These are phyloP conservation scores for Channa argus DNA, from an alignment of 2,113 vertebrate genomes.

Conservation along the genomic window DNA sequence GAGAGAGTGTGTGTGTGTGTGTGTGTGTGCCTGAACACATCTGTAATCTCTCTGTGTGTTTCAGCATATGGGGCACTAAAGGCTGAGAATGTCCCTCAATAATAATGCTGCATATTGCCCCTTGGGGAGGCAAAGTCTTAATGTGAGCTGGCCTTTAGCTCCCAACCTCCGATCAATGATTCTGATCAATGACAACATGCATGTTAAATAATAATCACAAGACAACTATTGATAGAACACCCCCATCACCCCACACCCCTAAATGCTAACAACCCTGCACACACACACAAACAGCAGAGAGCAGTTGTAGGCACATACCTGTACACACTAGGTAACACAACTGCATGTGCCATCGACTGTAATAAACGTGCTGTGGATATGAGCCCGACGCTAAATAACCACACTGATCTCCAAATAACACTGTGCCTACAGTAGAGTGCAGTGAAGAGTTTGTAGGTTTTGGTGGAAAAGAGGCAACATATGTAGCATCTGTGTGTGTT, in stretches of 20 bases:
- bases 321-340: no score
- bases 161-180: slow-evolving; percentile 77
- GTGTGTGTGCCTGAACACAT: slow-evolving; percentile 30
- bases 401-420: no score
- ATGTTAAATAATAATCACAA: slow-evolving; percentile 86
- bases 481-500: no score
- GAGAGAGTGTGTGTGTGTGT: slow-evolving; percentile 25
- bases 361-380: no score
- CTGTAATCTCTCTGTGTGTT: slow-evolving; percentile 64
- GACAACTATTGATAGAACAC: slow-evolving; percentile 78
- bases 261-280: slow-evolving; percentile 31
- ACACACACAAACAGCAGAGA: slow-evolving; percentile 9
- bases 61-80: slow-evolving; percentile 58
- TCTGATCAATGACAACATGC: slow-evolving; percentile 81
- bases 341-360: no score
- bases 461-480: no score
- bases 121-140: slow-evolving; percentile 76
- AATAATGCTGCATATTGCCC: slow-evolving; percentile 74
- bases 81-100: slow-evolving; percentile 71
- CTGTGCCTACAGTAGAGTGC: no score
- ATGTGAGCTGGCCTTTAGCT: slow-evolving; percentile 81
- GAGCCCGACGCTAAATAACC: no score
- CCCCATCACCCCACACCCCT: slow-evolving; percentile 5
- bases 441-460: no score
- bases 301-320: no score